These are phyloP conservation scores for Agriopis marginaria DNA, from an alignment of 2,888 invertebrate species.

Conservation along the genomic window DNA sequence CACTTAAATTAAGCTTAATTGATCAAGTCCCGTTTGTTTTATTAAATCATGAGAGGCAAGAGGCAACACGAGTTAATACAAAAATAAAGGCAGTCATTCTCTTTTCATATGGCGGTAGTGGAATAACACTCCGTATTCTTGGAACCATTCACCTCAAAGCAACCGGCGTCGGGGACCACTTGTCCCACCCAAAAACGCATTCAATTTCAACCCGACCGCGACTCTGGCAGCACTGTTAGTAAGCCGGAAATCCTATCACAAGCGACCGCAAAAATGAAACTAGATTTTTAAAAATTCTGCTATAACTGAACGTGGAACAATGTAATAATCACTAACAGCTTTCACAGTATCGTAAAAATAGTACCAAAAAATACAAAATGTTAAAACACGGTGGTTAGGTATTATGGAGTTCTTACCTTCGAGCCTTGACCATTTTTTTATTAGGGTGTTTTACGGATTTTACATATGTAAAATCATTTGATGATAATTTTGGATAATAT, in stretches of 20 bases:
- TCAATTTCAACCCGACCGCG: constrained; percentile 39
- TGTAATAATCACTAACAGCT: constrained; percentile 30
- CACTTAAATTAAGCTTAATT: too few relatives aligned
- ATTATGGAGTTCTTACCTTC: neutral
- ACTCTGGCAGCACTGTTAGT: constrained; percentile 37
- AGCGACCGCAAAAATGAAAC: constrained; percentile 42
- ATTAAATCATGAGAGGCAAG: neutral
- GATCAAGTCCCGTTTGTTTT: too few relatives aligned
- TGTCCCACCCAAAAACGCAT: constrained; percentile 37
- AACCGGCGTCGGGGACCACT: neutral
- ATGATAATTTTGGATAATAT: too few relatives aligned
- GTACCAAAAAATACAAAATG: constrained; percentile 16
- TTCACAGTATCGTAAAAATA: constrained; percentile 26
- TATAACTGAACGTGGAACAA: constrained; percentile 26
- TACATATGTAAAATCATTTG: too few relatives aligned
- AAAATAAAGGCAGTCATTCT: neutral
- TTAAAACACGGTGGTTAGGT: too few relatives aligned
- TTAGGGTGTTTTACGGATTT: neutral
- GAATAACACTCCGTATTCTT: constrained; percentile 4
- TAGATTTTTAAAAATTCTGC: constrained; percentile 36
- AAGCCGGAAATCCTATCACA: constrained; percentile 41
- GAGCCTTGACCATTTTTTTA: neutral
- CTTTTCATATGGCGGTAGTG: neutral
- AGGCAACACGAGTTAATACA: neutral
- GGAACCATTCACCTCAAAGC: constrained; percentile 20